phyloP scores from a whole-genome alignment of 2,113 vertebrate genomes.

The Glaucidium brasilianum region DNA sequence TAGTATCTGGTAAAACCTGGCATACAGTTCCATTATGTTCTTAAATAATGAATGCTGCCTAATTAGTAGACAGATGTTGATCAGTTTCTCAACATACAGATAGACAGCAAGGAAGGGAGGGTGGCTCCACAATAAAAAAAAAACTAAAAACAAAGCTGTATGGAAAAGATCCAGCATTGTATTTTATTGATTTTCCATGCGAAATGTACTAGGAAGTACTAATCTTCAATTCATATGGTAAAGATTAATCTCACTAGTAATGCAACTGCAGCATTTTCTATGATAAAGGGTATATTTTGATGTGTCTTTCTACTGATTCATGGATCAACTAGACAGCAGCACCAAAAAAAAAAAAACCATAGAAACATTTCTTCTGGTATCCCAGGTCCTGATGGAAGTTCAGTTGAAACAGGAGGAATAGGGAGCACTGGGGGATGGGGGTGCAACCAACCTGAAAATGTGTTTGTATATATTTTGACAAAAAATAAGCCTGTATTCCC shows the following conservation, averaged over 20 bases:
- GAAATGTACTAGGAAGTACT: not conserved
- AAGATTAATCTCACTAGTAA: not conserved
- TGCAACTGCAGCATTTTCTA: not conserved
- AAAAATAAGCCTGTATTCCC: not conserved
- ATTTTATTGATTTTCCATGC: not conserved
- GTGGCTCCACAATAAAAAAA: not conserved
- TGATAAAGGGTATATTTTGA: not conserved
- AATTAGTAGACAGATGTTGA: not conserved
- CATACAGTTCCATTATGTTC: not conserved
- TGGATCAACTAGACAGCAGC: not conserved
- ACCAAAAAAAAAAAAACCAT: not conserved
- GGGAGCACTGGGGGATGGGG: rapidly evolving
- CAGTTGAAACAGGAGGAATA: not conserved
- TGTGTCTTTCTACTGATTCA: not conserved
- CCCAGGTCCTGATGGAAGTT: not conserved
- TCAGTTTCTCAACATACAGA: not conserved
- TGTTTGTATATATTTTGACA: not conserved
- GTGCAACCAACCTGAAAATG: not conserved
- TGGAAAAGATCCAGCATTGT: not conserved
- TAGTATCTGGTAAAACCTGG: not conserved
- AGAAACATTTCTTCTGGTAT: not conserved
- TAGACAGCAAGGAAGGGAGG: not conserved
- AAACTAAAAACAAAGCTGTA: not conserved
- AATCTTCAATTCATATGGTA: not conserved
- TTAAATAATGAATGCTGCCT: not conserved